Evolutionary conservation across 2,797 vertebrate genomes (phyloP), one percentile per base, ranked within the genome.

Genomic region (Characodon lateralis): DNA sequence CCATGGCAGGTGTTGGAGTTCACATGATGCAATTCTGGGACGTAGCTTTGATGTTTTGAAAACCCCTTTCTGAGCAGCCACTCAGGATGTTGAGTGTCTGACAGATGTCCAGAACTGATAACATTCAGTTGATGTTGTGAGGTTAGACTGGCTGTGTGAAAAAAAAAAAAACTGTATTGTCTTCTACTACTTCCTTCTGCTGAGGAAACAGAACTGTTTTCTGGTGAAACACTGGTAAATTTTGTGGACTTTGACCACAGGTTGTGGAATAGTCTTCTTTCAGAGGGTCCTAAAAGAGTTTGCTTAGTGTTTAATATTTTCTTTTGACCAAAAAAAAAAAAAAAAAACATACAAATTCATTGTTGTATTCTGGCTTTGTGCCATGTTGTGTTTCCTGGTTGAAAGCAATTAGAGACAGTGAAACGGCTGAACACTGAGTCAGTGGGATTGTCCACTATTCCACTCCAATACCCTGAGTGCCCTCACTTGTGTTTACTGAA

Each of bases 91-190:
- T 31, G 86, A 74, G 85, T 86, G 80, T 91, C 83, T 87, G 82
- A 88, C 89, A 95, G 94, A 96, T 94, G 90, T 90, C 88, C 85
- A 86, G 76, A 12, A 56, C 73, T 12, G 92, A 93, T 95, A 94
- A 85, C 87, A 86, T 92, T 91, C 81, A 92, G 88, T 80, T 81
- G 72, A 51, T 82, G 81, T 85, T 90, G 91, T 91, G 90, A 91
- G 84, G 91, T 94, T 90, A 86, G 83, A 59, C 80, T 73, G 84
- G 65, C 86, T 31, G 81, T 31, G 81, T 85, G 50, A 86, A 4
- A 35, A 35, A 35, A 31, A 85, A 87, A 87, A 43, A 91, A 93
- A 89, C 85, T 26, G 78, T 87, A 92, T 92, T 92, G 92, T 93
- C 89, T 82, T 83, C 41, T 24, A 63, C 63, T 82, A 77, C 79